Base-by-base conservation (phyloP, 2,888 invertebrate species). In the Cetonia aurata region DNA sequence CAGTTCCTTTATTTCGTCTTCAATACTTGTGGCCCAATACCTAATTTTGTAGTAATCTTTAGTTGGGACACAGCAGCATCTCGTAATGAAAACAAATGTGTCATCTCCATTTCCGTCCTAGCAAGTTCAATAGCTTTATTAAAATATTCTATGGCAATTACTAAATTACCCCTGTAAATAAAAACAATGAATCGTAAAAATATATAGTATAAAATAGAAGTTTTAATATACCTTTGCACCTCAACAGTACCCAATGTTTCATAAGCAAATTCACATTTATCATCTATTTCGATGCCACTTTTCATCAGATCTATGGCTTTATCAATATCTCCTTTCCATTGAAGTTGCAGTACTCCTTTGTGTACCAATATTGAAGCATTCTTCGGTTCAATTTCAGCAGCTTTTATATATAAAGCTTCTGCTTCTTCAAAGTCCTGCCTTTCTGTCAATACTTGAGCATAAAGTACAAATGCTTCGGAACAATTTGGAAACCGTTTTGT, bases 171-270 rank as follows among this genome's bases (percentile, higher is more conserved):
- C 78, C 95, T 95, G 87, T 73, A 89, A 75, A 44, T 69, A 72
- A 69, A 62, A 17, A 57, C 37, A 37, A 37, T 1, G 37, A 37
- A 37, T 10, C 6, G 8, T 37, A 37, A 10, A 37, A 37, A 37
- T 37, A 37, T 10, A 37, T 9, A n/a, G n/a, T 37, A 37, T 10
- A 37, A 19, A 53, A 41, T 42, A 25, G 46, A 71, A 60, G 41
- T 10, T 17, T 55, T 19, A 15, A 17, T 48, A 17, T 87, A 90
- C 95, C 93, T 88, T 86, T 98, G 98, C 74, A 98, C 95, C 89
- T 97, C 96, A 75, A 98, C 93, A 31, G 96, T 96, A 77, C 96
- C 98, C 73, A 98, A 87, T 53, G 97, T 96, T 87, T 98, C 98
- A 84, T 95, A 97, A 8, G 96, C 98, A 87, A 96, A 93, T 85